Evolutionary conservation across 2,888 invertebrate species (phyloP).

Genomic region (Ceraclea dissimilis): DNA sequence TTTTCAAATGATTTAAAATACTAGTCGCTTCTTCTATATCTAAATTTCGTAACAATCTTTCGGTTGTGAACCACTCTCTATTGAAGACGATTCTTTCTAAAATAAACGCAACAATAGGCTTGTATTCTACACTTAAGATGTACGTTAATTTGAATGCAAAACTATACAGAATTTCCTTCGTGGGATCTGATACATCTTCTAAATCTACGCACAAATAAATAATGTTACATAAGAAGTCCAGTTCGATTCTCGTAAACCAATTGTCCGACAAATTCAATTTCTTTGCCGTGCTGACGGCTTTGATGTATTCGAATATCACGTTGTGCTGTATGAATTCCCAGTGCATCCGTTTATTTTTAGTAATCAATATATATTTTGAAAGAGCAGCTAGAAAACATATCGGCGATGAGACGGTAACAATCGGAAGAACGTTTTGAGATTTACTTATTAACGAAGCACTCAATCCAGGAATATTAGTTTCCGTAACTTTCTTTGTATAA

Average conservation of each 20-base stretch:
- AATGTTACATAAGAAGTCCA: constrained; percentile 46
- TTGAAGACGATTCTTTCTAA: constrained; percentile 56
- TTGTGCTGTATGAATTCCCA: constrained; percentile 35
- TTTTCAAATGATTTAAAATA: constrained; percentile 38
- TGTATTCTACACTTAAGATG: constrained; percentile 52
- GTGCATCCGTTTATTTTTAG: constrained; percentile 36
- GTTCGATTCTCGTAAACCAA: constrained; percentile 59
- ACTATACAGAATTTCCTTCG: constrained; percentile 47
- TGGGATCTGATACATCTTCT: constrained; percentile 32
- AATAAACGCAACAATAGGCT: constrained; percentile 48
- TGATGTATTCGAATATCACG: constrained; percentile 39
- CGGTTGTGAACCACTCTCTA: constrained; percentile 50
- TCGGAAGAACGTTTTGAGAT: constrained; percentile 37
- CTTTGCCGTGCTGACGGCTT: constrained; percentile 33
- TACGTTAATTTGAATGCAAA: constrained; percentile 55
- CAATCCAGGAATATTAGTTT: constrained; percentile 35
- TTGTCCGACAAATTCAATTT: constrained; percentile 44
- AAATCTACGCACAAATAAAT: constrained; percentile 15
- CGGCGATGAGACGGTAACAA: constrained; percentile 37
- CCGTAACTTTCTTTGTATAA: constrained; percentile 5
- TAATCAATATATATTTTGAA: constrained; percentile 34
- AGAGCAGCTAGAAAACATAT: constrained; percentile 40
- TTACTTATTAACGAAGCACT: constrained; percentile 36
- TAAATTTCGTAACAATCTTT: constrained; percentile 48
- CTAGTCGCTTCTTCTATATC: constrained; percentile 41